Evolutionary conservation across 2,888 invertebrate genomes (phyloP).

Genomic region (Melanotus villosus): DNA sequence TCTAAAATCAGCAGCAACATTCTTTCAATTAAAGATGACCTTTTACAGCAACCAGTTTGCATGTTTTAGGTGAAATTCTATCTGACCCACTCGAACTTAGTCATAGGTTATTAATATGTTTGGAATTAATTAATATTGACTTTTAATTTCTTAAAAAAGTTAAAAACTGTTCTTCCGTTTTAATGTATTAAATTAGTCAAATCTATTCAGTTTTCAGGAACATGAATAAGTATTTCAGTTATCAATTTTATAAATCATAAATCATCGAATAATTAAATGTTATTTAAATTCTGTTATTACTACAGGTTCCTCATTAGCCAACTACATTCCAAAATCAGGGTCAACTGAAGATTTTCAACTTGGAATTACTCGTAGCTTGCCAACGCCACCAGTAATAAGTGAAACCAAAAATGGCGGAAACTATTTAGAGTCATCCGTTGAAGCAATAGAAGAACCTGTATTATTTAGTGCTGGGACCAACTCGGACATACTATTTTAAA

Average conservation of each 20-base stretch:
- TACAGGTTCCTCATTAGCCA: constrained; percentile 75
- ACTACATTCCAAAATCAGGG: constrained; percentile 87
- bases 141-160: too few species aligned
- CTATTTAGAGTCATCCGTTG: constrained; percentile 49
- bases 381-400: constrained; percentile 54
- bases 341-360: constrained; percentile 81
- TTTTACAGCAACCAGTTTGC: constrained; percentile 22
- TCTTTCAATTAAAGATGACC: constrained; percentile 11
- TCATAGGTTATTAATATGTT: constrained; percentile 15
- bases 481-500: constrained; percentile 66
- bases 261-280: too few species aligned
- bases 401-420: constrained; percentile 44
- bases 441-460: constrained; percentile 61
- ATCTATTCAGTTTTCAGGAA: too few species aligned
- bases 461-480: constrained; percentile 65
- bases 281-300: too few species aligned
- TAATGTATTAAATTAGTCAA: too few species aligned
- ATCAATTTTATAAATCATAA: too few species aligned
- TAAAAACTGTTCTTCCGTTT: too few species aligned
- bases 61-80: constrained; percentile 24
- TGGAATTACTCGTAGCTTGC: constrained; percentile 79
- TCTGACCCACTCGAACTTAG: constrained; percentile 5
- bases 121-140: neutral
- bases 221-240: too few species aligned
- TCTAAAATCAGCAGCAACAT: constrained; percentile 1